These are phyloP conservation scores for Junonia oenone DNA, from an alignment of 2,888 invertebrate species.

Conservation along the genomic window DNA sequence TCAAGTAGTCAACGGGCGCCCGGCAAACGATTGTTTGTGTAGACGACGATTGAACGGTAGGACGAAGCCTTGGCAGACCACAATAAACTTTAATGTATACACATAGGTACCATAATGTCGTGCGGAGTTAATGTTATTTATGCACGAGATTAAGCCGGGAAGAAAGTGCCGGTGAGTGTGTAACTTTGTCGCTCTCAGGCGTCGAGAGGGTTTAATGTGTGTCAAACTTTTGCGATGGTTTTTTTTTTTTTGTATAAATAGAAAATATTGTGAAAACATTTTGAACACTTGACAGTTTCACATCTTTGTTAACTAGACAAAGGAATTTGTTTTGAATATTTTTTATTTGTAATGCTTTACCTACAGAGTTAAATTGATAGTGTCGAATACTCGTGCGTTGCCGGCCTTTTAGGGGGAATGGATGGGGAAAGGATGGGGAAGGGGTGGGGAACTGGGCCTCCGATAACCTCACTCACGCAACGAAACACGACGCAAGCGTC, in stretches of 20 bases:
- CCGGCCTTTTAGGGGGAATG: too few relatives aligned
- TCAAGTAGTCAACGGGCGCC: constrained; percentile 45
- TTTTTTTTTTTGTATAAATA: constrained; percentile 5
- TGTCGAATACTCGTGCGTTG: too few relatives aligned
- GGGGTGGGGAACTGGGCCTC: too few relatives aligned
- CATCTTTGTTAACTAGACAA: too few relatives aligned
- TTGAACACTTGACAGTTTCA: too few relatives aligned
- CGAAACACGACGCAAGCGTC: too few relatives aligned
- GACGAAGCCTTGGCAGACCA: constrained; percentile 13
- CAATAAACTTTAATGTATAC: constrained; percentile 23
- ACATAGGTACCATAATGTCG: constrained; percentile 20
- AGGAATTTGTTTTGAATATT: too few relatives aligned
- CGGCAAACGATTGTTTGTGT: constrained; percentile 42
- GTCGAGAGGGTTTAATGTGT: constrained; percentile 20
- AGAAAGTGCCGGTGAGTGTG: constrained; percentile 26
- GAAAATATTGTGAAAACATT: too few relatives aligned
- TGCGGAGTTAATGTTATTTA: constrained; percentile 22
- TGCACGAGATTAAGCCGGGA: constrained; percentile 20
- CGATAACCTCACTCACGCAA: too few relatives aligned
- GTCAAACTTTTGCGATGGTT: constrained; percentile 18
- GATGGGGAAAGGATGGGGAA: too few relatives aligned
- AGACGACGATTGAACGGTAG: constrained; percentile 24
- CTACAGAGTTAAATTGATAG: too few relatives aligned
- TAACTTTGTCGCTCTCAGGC: constrained; percentile 27
- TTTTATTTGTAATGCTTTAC: too few relatives aligned